Conservation (phyloP, 2,888 invertebrate species). For the Spodoptera picta region DNA sequence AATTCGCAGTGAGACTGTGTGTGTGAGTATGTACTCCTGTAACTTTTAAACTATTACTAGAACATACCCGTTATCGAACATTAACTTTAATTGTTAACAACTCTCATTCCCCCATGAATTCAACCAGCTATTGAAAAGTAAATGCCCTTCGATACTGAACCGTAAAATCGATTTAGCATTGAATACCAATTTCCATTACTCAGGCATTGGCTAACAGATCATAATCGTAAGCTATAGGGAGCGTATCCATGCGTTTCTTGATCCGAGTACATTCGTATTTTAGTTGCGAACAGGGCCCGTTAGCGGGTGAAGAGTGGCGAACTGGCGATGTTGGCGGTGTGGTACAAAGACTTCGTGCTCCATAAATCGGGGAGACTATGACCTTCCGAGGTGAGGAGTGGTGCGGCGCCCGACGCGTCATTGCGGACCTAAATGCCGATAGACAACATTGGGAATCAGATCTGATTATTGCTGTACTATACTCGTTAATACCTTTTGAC, state of each 20-base stretch:
- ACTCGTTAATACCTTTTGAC: too few relatives aligned
- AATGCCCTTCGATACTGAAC: conserved; percentile 38
- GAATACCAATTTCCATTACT: conserved; percentile 56
- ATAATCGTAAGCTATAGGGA: conserved; percentile 56
- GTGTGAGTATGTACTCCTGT: not conserved
- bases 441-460: conserved; percentile 37
- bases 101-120: conserved; percentile 22
- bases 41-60: conserved; percentile 7
- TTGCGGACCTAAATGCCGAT: conserved; percentile 55
- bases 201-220: conserved; percentile 53
- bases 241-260: conserved; percentile 53
- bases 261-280: conserved; percentile 64
- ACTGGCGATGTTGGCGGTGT: conserved; percentile 73
- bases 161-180: conserved; percentile 54
- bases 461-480: conserved; percentile 17
- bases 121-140: conserved; percentile 37
- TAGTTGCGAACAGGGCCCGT: conserved; percentile 65
- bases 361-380: conserved; percentile 78
- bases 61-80: conserved; percentile 11
- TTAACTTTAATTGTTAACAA: conserved; percentile 31
- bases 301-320: conserved; percentile 71
- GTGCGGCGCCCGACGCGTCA: conserved; percentile 58
- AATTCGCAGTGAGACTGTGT: not conserved
- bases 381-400: conserved; percentile 70
- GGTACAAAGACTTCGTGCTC: conserved; percentile 81